These are phyloP conservation scores for Phasianus colchicus DNA, from an alignment of 2,113 vertebrate genomes.

Conservation along the genomic window DNA sequence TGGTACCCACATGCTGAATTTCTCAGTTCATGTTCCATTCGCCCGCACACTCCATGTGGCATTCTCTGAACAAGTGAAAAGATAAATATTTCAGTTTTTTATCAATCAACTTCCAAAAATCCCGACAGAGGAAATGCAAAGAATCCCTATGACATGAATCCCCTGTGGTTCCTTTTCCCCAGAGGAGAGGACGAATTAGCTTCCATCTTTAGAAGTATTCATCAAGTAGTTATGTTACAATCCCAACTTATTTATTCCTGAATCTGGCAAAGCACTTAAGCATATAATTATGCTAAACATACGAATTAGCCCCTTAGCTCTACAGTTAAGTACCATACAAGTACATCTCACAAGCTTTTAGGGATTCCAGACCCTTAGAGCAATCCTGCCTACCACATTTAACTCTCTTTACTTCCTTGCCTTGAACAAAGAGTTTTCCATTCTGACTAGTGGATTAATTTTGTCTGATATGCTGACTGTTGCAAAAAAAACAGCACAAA, in stretches of 20 bases:
- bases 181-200: not conserved
- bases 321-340: not conserved
- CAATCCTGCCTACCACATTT: not conserved
- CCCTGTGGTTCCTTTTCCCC: not conserved
- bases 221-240: not conserved
- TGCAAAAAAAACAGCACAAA: not conserved
- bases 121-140: not conserved
- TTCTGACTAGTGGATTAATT: not conserved
- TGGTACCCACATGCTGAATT: not conserved
- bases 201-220: not conserved
- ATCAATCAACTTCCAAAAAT: not conserved
- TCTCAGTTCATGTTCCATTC: not conserved
- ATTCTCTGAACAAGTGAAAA: not conserved
- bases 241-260: slow-evolving; percentile 7
- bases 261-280: slow-evolving; percentile 18
- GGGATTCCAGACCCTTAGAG: not conserved
- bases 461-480: not conserved
- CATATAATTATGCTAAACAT: slow-evolving; percentile 2
- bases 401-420: not conserved
- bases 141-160: not conserved
- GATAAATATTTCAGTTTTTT: not conserved
- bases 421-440: not conserved
- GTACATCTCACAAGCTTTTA: not conserved
- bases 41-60: not conserved
- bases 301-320: not conserved